Percentiles rank a stretch among this genome's conserved stretches.
These are phyloP conservation scores for Crypturellus undulatus DNA, from an alignment of 2,113 vertebrate genomes.

Conservation along the genomic window DNA sequence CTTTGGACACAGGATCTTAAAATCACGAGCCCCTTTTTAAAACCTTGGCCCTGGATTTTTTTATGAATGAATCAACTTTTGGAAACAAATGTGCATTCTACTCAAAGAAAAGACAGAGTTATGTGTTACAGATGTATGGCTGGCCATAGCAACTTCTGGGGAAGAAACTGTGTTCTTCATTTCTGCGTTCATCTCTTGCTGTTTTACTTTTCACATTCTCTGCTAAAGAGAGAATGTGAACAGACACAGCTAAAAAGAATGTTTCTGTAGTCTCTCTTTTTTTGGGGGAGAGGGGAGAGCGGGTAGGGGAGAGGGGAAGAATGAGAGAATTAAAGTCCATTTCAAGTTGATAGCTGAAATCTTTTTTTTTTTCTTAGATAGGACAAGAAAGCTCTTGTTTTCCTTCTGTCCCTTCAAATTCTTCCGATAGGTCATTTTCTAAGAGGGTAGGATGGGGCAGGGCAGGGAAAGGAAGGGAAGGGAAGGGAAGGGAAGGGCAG, in stretches of 20 bases:
- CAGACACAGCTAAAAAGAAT: background rate
- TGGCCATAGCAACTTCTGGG: background rate
- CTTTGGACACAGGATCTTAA: background rate
- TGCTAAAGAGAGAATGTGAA: background rate
- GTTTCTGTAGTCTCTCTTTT: background rate
- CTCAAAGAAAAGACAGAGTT: background rate
- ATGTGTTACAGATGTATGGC: background rate
- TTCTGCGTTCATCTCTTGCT: background rate
- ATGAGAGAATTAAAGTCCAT: background rate
- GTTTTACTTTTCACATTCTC: background rate
- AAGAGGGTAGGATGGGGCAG: too few species aligned
- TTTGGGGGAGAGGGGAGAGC: too few species aligned
- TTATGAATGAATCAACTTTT: background rate
- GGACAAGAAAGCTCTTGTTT: background rate
- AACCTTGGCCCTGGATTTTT: background rate
- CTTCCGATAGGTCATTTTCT: background rate
- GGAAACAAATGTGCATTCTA: background rate
- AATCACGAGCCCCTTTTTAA: slow-evolving; percentile 11
- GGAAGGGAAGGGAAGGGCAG: too few species aligned
- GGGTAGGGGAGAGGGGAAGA: too few species aligned
- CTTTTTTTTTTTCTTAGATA: background rate
- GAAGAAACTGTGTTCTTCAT: background rate
- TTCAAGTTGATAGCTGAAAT: slow-evolving; percentile 3
- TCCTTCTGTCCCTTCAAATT: background rate
- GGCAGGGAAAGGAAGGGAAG: too few species aligned